These are phyloP conservation scores for Phyllotreta cruciferae DNA, from an alignment of 2,888 invertebrate species.

Conservation along the genomic window DNA sequence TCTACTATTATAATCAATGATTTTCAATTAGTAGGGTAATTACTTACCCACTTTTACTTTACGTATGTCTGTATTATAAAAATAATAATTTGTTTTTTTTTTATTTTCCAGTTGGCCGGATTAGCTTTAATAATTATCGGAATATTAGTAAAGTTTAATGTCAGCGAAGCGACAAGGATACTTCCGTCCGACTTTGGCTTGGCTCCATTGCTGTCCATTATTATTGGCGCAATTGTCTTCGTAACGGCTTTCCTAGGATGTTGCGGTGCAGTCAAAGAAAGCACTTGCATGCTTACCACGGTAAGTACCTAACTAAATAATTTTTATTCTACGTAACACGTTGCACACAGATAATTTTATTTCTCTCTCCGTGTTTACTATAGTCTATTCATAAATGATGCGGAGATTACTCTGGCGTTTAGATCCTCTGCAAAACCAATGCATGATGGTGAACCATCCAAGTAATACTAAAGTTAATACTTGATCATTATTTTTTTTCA, in stretches of 20 bases:
- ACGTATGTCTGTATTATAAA: background rate
- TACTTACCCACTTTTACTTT: too few species aligned
- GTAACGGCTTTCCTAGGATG: conserved; percentile 60
- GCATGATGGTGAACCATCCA: too few species aligned
- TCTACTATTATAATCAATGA: too few species aligned
- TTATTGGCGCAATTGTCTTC: conserved; percentile 71
- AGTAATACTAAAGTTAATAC: too few species aligned
- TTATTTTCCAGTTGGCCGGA: conserved; percentile 71
- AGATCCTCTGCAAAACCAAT: too few species aligned
- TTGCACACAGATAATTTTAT: too few species aligned
- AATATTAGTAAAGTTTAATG: conserved; percentile 68
- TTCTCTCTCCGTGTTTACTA: too few species aligned
- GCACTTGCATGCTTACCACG: conserved; percentile 58
- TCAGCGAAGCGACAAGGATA: conserved; percentile 57
- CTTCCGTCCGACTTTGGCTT: conserved; percentile 59
- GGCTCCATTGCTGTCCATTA: conserved; percentile 71
- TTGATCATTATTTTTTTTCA: too few species aligned
- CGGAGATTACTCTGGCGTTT: too few species aligned
- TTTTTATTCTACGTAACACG: too few species aligned
- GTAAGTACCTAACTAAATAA: conserved; percentile 47
- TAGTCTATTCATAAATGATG: too few species aligned
- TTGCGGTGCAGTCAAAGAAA: conserved; percentile 60
- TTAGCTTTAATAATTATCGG: conserved; percentile 73
- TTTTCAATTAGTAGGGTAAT: too few species aligned
- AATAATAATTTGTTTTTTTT: conserved; percentile 2